Conservation (phyloP, 2,888 invertebrate species). For the Oxytorus armatus region DNA sequence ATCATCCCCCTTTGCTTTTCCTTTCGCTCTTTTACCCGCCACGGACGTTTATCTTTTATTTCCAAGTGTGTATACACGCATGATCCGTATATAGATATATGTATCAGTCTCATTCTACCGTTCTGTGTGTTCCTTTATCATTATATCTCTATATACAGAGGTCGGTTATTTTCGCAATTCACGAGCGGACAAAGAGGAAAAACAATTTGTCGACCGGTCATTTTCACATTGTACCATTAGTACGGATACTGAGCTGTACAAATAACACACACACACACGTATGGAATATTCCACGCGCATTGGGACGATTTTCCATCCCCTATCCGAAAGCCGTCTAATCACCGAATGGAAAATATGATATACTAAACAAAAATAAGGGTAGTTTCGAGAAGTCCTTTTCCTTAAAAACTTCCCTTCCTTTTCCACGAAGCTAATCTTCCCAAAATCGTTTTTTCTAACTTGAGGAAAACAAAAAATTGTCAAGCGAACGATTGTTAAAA, state of each 20-base stretch:
- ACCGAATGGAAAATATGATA: too few relatives aligned
- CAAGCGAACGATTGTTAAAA: too few relatives aligned
- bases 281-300: too few relatives aligned
- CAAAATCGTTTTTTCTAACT: too few relatives aligned
- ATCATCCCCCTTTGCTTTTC: slow-evolving; percentile 51
- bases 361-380: too few relatives aligned
- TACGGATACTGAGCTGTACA: neutral
- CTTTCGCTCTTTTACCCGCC: slow-evolving; percentile 38
- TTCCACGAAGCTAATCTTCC: too few relatives aligned
- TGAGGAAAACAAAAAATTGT: too few relatives aligned
- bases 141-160: slow-evolving; percentile 2
- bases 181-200: slow-evolving; percentile 26
- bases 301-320: too few relatives aligned
- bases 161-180: slow-evolving; percentile 3
- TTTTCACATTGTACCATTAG: slow-evolving; percentile 24
- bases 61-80: neutral
- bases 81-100: slow-evolving; percentile 16
- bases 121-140: slow-evolving; percentile 7
- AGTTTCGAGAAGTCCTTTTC: too few relatives aligned
- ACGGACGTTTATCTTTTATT: slow-evolving; percentile 23
- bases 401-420: too few relatives aligned
- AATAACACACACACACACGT: neutral
- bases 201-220: slow-evolving; percentile 44
- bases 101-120: slow-evolving; percentile 1
- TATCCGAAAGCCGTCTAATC: too few relatives aligned